Base-by-base conservation (phyloP, 1,140 invertebrate species). In the Drosophila mauritiana region DNA sequence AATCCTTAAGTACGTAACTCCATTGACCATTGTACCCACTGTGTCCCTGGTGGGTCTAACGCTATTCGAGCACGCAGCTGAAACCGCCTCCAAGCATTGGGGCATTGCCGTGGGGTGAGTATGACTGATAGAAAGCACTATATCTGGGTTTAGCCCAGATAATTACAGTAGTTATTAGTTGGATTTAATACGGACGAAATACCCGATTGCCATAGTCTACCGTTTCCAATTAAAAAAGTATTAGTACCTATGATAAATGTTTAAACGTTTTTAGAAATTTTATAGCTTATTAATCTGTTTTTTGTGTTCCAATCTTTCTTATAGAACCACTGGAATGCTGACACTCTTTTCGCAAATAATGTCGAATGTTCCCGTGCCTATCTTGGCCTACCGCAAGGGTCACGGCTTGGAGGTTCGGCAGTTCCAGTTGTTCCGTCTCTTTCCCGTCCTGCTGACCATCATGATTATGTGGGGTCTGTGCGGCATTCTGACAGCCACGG, bases 281-380 rank as follows among this genome's bases (percentile, higher is more conserved):
- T 17, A 10, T 37, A 37, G 12, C 2, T 20, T 43, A 2, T 2
- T 15, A 7, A 15, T 5, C 1, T 20, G 0, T 11, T 13, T 49
- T n/a, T 15, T 13, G 8, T 5, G 1, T 58, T 51, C 39, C 39
- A 70, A 4, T 8, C 3, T 5, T 10, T 82, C 72, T 1, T 5
- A 94, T 92, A 98, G 97, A 55, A 98, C 97, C 0, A 96, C 97
- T 62, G 92, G 94, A 1, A 93, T 98, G 91, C 92, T 98, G 65
- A 96, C 97, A 0, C 83, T 97, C 20, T 98, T 97, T 84, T 97
- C 97, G 0, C 96, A 97, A 92, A 95, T 96, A 84, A 93, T 98
- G 92, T 93, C 94, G 4, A 94, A 96, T 48, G 94, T 97, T 0
- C 92, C 94, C 15, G 92, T 96, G 17, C 96, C 97, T 0, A 92